Base-by-base conservation (phyloP, 2,113 vertebrate species). In the Menidia beryllina region DNA sequence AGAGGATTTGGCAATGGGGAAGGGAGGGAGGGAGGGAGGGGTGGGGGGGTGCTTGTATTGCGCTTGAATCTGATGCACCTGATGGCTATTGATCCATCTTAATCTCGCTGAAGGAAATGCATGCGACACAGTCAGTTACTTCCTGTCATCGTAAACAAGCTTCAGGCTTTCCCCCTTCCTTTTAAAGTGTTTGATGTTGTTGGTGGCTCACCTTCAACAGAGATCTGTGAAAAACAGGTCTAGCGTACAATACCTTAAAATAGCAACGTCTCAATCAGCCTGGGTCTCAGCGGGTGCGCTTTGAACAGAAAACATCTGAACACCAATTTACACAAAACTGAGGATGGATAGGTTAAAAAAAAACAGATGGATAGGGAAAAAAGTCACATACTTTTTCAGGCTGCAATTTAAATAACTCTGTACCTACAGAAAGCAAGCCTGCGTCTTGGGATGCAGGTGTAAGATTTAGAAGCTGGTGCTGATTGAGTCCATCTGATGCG, bases 31-130 rank as follows among this genome's bases (percentile, higher is more conserved):
- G n/a, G n/a, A n/a, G n/a, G n/a, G n/a, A n/a, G n/a, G n/a, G n/a
- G n/a, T n/a, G n/a, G 78, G 65, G 51, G 4, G 30, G 30, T 34
- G 5, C 30, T 34, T 34, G 30, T 68, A 81, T 50, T 71, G 74
- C 74, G 66, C 83, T 86, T 68, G 83, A 88, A 82, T 85, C 86
- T 66, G 66, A 68, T 79, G 82, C 60, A 85, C 86, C 86, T 89
- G 82, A 83, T 81, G 78, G 81, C 61, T 71, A 88, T 86, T 86
- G 86, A 91, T 88, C 84, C 79, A 67, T 36, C 21, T 59, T 72
- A 75, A 79, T 71, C 79, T 70, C 21, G 57, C 62, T 56, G 56
- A 70, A 58, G 66, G 56, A 72, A 73, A 54, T 73, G 60, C 36
- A 26, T 52, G 30, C 15, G 10, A 69, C 56, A 69, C 61, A 57